phyloP scores from a whole-genome alignment of 2,888 invertebrate genomes.

The Dolomedes plantarius region DNA sequence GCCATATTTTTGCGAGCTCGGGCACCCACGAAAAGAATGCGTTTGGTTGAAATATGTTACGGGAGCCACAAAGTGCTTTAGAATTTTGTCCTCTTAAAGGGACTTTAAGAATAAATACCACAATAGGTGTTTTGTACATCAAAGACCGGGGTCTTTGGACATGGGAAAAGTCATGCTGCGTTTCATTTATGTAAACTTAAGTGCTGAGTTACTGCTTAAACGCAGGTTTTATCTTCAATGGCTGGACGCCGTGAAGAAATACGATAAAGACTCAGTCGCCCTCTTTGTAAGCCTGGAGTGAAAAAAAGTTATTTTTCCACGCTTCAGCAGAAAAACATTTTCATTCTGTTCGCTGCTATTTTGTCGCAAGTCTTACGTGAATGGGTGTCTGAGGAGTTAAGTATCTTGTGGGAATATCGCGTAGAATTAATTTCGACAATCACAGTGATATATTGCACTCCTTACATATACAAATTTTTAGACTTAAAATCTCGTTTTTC shows the following conservation, averaged over 20 bases:
- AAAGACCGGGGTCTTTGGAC: conserved; percentile 26
- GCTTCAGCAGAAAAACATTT: not conserved
- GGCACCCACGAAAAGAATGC: conserved; percentile 21
- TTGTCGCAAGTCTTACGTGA: not conserved
- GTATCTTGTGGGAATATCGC: too few relatives aligned
- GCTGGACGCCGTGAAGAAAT: conserved; percentile 23
- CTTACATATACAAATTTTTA: too few relatives aligned
- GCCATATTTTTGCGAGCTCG: conserved; percentile 36
- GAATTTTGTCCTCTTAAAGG: conserved; percentile 59
- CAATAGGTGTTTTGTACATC: conserved; percentile 51
- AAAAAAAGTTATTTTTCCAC: conserved; percentile 2
- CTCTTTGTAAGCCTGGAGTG: not conserved
- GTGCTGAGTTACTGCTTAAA: conserved; percentile 66
- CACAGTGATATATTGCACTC: too few relatives aligned
- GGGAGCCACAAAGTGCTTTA: conserved; percentile 66
- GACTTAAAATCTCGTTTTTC: too few relatives aligned
- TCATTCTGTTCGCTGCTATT: not conserved
- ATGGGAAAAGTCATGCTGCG: conserved; percentile 49
- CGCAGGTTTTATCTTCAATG: conserved; percentile 57
- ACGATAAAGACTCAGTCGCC: not conserved
- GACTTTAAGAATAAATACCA: conserved; percentile 38
- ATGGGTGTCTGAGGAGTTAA: not conserved
- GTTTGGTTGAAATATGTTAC: conserved; percentile 47
- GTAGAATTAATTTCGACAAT: too few relatives aligned
- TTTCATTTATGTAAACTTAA: conserved; percentile 49